Evolutionary conservation across 2,797 vertebrate genomes (phyloP).

Genomic region (Xenopus petersii): DNA sequence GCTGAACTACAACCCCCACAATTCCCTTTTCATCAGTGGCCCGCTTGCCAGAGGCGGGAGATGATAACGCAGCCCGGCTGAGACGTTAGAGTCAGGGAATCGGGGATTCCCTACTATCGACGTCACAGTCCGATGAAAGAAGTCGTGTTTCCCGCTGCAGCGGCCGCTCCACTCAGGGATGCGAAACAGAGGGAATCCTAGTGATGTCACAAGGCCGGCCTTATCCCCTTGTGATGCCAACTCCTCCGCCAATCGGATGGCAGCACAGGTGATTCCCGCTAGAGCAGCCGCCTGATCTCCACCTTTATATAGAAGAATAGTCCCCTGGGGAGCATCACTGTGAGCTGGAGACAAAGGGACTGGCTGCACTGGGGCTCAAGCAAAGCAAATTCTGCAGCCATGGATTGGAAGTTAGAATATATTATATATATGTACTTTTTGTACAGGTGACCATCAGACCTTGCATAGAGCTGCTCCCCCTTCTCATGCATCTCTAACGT

Average conservation of each 20-base stretch:
- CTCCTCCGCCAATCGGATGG: constrained; percentile 60
- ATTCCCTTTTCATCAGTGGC: no score
- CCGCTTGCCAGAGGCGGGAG: no score
- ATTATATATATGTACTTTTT: constrained; percentile 11
- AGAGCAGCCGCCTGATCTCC: constrained; percentile 59
- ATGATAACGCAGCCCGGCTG: no score
- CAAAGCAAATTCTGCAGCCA: background rate
- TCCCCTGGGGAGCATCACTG: constrained; percentile 8
- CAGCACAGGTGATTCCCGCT: constrained; percentile 72
- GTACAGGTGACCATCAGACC: background rate
- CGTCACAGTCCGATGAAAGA: background rate
- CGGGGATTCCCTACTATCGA: no score
- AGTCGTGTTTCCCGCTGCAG: constrained; percentile 10
- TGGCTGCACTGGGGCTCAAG: background rate
- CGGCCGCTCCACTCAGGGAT: background rate
- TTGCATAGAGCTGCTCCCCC: background rate
- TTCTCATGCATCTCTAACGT: no score
- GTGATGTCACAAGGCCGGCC: constrained; percentile 16
- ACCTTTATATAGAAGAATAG: constrained; percentile 63
- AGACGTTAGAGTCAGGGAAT: no score
- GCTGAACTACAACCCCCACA: no score
- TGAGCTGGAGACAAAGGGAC: background rate
- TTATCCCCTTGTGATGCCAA: background rate
- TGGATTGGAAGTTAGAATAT: constrained; percentile 48
- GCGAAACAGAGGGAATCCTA: constrained; percentile 47